Conservation (phyloP, 2,888 invertebrate genomes). For the Papilio protenor region DNA sequence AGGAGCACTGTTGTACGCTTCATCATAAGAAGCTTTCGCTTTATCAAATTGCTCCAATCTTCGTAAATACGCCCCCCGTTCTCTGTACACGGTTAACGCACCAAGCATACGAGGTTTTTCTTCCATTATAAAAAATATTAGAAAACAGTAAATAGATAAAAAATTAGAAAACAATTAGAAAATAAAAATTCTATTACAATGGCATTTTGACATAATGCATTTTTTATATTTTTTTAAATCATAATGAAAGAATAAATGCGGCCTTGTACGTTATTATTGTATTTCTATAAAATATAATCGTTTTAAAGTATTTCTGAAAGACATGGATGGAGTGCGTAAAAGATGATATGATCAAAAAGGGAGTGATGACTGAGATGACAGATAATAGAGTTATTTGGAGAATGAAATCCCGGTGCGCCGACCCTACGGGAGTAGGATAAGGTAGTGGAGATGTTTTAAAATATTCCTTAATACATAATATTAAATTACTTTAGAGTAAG, state of each 20-base stretch:
- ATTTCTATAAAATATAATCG: no score
- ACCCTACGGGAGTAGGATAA: no score
- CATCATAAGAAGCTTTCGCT: slow-evolving; percentile 74
- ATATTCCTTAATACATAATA: no score
- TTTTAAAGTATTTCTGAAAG: no score
- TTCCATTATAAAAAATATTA: slow-evolving; percentile 62
- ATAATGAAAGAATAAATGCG: background rate
- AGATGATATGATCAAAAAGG: no score
- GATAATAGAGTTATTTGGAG: no score
- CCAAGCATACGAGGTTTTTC: slow-evolving; percentile 69
- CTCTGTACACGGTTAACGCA: slow-evolving; percentile 75
- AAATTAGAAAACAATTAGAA: slow-evolving; percentile 37
- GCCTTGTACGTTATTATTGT: background rate
- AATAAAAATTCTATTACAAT: slow-evolving; percentile 34
- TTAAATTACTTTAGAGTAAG: background rate
- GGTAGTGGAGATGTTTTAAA: no score
- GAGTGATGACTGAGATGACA: no score
- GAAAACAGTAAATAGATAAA: slow-evolving; percentile 35
- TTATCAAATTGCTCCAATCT: slow-evolving; percentile 78
- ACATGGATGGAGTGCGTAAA: no score
- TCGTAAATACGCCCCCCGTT: slow-evolving; percentile 73
- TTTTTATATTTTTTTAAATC: background rate
- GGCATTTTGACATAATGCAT: slow-evolving; percentile 24
- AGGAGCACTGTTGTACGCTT: slow-evolving; percentile 66
- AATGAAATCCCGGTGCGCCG: no score